Evolutionary conservation across 2,797 vertebrate genomes (phyloP).

Genomic region (Mus minutoides): DNA sequence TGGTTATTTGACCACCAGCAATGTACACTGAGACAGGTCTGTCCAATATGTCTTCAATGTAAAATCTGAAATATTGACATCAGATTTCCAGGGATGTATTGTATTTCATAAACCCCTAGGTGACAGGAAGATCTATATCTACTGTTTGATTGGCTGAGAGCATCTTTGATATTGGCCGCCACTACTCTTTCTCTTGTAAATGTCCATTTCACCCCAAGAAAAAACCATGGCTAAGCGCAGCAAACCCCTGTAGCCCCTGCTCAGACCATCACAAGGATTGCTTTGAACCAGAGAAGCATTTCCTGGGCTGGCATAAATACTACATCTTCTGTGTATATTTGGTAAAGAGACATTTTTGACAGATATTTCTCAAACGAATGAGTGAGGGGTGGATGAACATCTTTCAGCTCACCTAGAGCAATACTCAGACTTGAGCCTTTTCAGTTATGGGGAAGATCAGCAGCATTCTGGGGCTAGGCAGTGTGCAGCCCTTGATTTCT

Average conservation of each 20-base stretch:
- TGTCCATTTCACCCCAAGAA: background rate
- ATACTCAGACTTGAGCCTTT: background rate
- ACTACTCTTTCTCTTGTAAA: background rate
- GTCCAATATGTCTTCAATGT: background rate
- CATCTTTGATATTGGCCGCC: background rate
- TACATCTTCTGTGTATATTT: conserved; percentile 1
- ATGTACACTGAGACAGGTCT: background rate
- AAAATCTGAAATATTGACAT: background rate
- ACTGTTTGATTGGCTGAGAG: background rate
- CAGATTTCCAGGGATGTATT: background rate
- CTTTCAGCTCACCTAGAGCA: background rate
- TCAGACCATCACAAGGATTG: background rate
- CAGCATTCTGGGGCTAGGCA: background rate
- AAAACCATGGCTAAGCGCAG: background rate
- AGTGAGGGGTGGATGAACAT: background rate
- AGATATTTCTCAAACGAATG: conserved; percentile 34
- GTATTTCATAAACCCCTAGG: background rate
- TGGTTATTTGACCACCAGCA: background rate
- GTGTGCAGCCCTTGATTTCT: background rate
- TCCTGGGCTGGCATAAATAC: background rate
- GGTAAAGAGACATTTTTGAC: conserved; percentile 6
- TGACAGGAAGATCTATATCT: background rate
- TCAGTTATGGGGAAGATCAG: background rate
- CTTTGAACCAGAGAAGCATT: background rate
- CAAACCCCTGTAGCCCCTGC: background rate